A percentile compares a stretch with the other conserved stretches of the same genome.
Conservation (phyloP, 1,140 invertebrate species). For the Colletes gigas region DNA sequence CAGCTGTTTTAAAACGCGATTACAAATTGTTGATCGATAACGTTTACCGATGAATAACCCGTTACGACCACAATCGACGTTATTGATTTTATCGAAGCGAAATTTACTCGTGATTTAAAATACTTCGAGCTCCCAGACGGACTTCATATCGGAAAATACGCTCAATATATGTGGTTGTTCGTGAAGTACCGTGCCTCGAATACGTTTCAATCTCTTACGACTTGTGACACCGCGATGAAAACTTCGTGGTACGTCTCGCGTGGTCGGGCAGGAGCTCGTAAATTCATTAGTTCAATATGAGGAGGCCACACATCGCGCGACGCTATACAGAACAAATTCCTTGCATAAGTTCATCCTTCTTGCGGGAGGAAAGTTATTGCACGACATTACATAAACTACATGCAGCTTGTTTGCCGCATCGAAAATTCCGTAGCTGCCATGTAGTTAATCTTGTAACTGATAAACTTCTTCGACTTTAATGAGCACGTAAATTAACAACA, state of each 20-base stretch:
- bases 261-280: background rate
- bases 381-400: background rate
- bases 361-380: slow-evolving; percentile 25
- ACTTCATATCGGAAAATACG: background rate
- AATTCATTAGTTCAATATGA: slow-evolving; percentile 32
- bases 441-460: background rate
- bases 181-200: background rate
- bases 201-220: slow-evolving; percentile 17
- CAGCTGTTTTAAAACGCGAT: no score
- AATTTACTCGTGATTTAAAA: background rate
- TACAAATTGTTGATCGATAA: no score
- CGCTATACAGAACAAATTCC: slow-evolving; percentile 17
- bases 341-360: slow-evolving; percentile 23
- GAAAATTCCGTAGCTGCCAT: background rate
- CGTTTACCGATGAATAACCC: no score
- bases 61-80: no score
- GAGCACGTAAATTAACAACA: background rate
- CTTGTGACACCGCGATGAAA: background rate
- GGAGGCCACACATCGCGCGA: background rate
- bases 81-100: no score
- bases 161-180: background rate
- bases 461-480: background rate
- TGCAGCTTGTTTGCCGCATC: background rate
- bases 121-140: background rate
- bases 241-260: background rate